Percentiles rank a stretch among this genome's conserved stretches.
Conservation (phyloP, 1,140 invertebrate genomes). For the Drosophila pseudoananassae region DNA sequence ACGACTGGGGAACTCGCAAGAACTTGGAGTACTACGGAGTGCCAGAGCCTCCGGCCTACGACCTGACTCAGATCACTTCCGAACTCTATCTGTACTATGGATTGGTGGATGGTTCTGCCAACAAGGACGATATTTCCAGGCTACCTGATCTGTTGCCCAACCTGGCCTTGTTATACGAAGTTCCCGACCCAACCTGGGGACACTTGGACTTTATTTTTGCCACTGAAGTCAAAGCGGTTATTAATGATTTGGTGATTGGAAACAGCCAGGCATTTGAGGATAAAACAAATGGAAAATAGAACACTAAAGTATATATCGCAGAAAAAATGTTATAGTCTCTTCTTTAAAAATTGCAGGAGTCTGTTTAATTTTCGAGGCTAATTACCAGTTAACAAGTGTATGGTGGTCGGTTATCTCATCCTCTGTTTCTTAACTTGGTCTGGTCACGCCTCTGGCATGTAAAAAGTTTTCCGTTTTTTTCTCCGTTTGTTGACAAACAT, state of each 20-base stretch:
- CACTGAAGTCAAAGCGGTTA: constrained; percentile 83
- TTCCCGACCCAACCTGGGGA: constrained; percentile 84
- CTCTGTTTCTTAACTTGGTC: constrained; percentile 16
- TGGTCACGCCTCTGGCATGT: constrained; percentile 50
- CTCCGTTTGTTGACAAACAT: constrained; percentile 60
- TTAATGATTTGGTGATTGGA: constrained; percentile 84
- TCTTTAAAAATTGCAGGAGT: neutral
- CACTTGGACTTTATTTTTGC: constrained; percentile 86
- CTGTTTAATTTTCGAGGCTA: constrained; percentile 12
- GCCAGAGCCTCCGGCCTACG: constrained; percentile 85
- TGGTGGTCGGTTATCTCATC: constrained; percentile 23
- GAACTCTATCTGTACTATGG: constrained; percentile 88
- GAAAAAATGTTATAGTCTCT: neutral
- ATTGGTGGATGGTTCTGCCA: constrained; percentile 86
- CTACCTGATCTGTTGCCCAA: constrained; percentile 84
- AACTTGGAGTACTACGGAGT: constrained; percentile 84
- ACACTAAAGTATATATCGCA: neutral
- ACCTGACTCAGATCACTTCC: constrained; percentile 85
- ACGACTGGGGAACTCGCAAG: constrained; percentile 83
- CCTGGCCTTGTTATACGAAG: constrained; percentile 76
- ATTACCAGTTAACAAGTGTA: constrained; percentile 56
- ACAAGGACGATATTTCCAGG: constrained; percentile 83
- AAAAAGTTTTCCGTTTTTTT: constrained; percentile 16
- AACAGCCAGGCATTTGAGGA: constrained; percentile 43
- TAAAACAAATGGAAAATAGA: neutral